Percentiles rank a stretch among this genome's conserved stretches.
phyloP scores from a whole-genome alignment of 1,140 invertebrate genomes.

The Aphaenogaster ashmeadi region DNA sequence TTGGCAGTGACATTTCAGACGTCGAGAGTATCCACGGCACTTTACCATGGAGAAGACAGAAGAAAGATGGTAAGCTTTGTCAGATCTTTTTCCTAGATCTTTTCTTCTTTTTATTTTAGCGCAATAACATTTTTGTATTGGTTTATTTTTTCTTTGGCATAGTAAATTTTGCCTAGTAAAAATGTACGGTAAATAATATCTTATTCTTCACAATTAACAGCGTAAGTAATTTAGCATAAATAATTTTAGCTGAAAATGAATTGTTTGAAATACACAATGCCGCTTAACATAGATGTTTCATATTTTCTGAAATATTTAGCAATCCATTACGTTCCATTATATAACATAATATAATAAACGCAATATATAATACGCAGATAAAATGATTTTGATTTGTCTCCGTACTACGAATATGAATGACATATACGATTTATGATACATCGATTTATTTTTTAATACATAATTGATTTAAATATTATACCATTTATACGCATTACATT shows the following conservation, averaged over 20 bases:
- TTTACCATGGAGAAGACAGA: slow-evolving; percentile 90
- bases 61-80: slow-evolving; percentile 87
- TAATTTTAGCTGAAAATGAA: slow-evolving; percentile 12
- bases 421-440: neutral
- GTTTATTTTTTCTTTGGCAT: neutral
- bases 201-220: neutral
- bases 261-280: neutral
- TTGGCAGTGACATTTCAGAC: slow-evolving; percentile 90
- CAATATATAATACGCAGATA: too few relatives aligned
- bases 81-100: neutral
- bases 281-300: neutral
- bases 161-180: neutral
- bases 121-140: neutral
- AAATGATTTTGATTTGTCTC: neutral
- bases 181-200: neutral
- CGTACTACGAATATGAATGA: neutral
- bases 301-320: slow-evolving; percentile 22
- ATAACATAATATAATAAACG: neutral
- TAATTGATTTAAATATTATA: neutral
- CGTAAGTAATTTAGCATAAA: neutral
- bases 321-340: slow-evolving; percentile 18
- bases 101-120: neutral
- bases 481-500: neutral
- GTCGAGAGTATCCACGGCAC: slow-evolving; percentile 90
- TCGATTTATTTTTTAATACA: neutral